phyloP scores from a whole-genome alignment of 2,797 vertebrate genomes.

The Heteromormyrus szaboi region DNA sequence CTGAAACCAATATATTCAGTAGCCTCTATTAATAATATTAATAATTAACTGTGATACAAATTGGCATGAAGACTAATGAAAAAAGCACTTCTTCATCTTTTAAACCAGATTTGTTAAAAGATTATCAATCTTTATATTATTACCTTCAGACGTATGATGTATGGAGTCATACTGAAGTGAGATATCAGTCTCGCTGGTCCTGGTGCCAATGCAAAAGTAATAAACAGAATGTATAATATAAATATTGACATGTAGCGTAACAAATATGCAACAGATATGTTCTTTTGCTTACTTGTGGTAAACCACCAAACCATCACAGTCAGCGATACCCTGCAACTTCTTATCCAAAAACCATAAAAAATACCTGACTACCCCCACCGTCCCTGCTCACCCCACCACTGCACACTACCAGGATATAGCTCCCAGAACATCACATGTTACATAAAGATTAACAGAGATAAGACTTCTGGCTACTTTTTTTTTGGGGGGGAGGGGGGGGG shows the following conservation, averaged over 20 bases:
- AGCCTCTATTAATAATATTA: not conserved
- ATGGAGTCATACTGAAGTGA: not conserved
- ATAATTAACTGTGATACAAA: not conserved
- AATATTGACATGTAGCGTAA: not conserved
- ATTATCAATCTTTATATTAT: not conserved
- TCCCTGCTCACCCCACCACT: not conserved
- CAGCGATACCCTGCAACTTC: not conserved
- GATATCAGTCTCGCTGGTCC: not conserved
- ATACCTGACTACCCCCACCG: not conserved
- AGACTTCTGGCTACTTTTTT: not conserved
- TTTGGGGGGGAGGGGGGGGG: constrained; percentile 29
- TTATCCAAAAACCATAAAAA: not conserved
- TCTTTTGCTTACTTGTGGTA: not conserved
- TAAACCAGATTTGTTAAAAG: not conserved
- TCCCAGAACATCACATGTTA: not conserved
- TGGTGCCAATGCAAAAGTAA: not conserved
- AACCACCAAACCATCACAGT: not conserved
- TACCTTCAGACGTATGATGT: not conserved
- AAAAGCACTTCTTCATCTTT: not conserved
- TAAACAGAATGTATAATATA: not conserved
- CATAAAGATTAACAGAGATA: not conserved
- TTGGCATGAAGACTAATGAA: not conserved
- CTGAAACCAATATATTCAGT: not conserved
- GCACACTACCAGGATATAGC: not conserved
- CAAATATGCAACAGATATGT: not conserved